Conservation (phyloP, 2,797 vertebrate species). For the Valencia hispanica region DNA sequence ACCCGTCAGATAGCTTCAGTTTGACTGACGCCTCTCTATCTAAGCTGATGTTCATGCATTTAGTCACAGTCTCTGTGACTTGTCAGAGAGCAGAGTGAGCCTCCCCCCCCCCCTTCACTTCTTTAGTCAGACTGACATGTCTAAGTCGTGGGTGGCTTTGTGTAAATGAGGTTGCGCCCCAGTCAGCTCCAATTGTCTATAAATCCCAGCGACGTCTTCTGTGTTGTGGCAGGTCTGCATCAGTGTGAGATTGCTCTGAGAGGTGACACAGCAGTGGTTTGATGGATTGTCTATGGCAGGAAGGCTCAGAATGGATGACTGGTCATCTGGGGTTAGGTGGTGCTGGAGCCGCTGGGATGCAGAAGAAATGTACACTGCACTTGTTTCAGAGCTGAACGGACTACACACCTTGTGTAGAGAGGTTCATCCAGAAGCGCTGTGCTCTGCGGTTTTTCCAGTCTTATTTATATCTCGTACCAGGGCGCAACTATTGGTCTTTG, state of each 20-base stretch:
- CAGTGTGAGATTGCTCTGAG: conserved; percentile 43
- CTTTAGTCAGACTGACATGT: conserved; percentile 58
- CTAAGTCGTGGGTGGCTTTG: conserved; percentile 67
- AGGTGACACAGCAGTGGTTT: conserved; percentile 41
- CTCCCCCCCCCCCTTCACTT: conserved; percentile 13
- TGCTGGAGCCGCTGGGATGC: conserved; percentile 46
- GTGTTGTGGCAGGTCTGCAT: conserved; percentile 38
- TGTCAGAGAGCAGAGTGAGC: conserved; percentile 53
- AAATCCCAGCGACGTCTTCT: conserved; percentile 59
- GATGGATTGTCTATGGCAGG: conserved; percentile 31
- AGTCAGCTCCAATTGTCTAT: conserved; percentile 76
- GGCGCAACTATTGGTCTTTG: conserved; percentile 15
- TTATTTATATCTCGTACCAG: conserved; percentile 31
- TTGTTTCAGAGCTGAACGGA: conserved; percentile 36
- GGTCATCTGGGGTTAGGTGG: conserved; percentile 39
- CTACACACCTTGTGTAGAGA: conserved; percentile 49
- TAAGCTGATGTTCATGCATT: conserved; percentile 26
- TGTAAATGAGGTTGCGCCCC: conserved; percentile 74
- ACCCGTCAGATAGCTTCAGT: conserved; percentile 53
- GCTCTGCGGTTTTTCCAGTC: conserved; percentile 11
- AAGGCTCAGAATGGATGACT: conserved; percentile 20
- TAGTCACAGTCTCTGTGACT: conserved; percentile 34
- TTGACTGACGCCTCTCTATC: conserved; percentile 29
- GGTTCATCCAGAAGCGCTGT: conserved; percentile 42
- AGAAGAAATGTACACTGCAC: conserved; percentile 26